Percentiles rank a stretch among this genome's conserved stretches.
Evolutionary conservation across 2,888 invertebrate genomes (phyloP).

Genomic region (Halictus quadricinctus): DNA sequence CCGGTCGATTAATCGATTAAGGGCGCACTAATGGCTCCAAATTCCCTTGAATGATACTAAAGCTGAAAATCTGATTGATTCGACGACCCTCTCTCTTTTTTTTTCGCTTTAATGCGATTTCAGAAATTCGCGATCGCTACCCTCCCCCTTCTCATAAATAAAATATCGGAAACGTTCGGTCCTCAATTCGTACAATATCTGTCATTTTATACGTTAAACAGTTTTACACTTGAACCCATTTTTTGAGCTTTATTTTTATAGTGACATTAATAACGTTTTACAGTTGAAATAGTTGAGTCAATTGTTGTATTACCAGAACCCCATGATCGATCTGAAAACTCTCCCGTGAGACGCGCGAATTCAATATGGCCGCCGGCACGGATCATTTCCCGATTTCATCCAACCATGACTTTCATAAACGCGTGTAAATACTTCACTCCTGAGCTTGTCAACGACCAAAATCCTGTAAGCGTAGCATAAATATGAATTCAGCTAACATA

Average conservation of each 20-base stretch:
- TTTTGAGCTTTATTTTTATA: no score
- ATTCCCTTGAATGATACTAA: conserved; percentile 27
- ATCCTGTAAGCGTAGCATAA: conserved; percentile 55
- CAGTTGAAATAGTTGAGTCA: no score
- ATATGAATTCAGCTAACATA: conserved; percentile 43
- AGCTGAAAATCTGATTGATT: conserved; percentile 23
- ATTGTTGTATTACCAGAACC: background rate
- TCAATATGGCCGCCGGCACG: conserved; percentile 44
- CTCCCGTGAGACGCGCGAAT: background rate
- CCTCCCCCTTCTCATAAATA: background rate
- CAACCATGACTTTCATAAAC: conserved; percentile 34
- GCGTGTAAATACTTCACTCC: conserved; percentile 36
- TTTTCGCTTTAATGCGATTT: conserved; percentile 23
- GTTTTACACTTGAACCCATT: no score
- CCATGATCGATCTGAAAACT: conserved; percentile 34
- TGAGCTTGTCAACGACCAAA: conserved; percentile 50
- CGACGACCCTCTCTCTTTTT: background rate
- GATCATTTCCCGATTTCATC: conserved; percentile 53
- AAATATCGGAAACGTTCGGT: background rate
- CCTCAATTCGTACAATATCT: background rate
- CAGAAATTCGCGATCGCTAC: background rate
- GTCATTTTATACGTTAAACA: background rate
- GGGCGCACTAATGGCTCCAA: conserved; percentile 43
- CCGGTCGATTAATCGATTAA: conserved; percentile 52
- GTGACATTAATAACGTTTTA: no score